phyloP scores from a whole-genome alignment of 2,797 vertebrate genomes.

The Masticophis lateralis region DNA sequence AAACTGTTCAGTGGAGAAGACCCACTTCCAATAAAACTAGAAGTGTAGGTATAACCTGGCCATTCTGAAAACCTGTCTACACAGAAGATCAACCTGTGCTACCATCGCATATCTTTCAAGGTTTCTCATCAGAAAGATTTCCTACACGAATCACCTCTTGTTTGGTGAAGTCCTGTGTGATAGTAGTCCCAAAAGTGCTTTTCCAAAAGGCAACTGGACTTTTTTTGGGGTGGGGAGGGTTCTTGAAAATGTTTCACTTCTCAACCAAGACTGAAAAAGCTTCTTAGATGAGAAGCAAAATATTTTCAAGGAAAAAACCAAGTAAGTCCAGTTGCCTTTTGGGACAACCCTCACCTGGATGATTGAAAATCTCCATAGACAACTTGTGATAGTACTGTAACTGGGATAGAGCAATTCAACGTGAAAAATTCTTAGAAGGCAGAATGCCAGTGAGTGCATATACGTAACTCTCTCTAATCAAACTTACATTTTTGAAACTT shows the following conservation, averaged over 20 bases:
- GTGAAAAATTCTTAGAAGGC: neutral
- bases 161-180: neutral
- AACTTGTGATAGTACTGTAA: neutral
- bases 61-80: neutral
- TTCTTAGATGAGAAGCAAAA: neutral
- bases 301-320: neutral
- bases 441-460: neutral
- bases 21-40: neutral
- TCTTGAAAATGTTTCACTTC: neutral
- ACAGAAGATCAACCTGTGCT: neutral
- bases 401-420: neutral
- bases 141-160: neutral
- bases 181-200: neutral
- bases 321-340: neutral
- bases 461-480: neutral
- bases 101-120: too few species aligned
- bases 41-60: neutral
- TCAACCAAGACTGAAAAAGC: neutral
- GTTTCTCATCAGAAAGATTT: neutral
- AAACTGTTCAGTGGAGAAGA: neutral
- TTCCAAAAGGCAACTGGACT: neutral
- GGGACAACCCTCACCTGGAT: neutral
- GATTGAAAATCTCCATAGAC: neutral
- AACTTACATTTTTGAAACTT: neutral
- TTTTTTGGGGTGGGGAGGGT: neutral